These are phyloP conservation scores for Carduelis carduelis DNA, from an alignment of 2,797 vertebrate genomes.

Conservation along the genomic window DNA sequence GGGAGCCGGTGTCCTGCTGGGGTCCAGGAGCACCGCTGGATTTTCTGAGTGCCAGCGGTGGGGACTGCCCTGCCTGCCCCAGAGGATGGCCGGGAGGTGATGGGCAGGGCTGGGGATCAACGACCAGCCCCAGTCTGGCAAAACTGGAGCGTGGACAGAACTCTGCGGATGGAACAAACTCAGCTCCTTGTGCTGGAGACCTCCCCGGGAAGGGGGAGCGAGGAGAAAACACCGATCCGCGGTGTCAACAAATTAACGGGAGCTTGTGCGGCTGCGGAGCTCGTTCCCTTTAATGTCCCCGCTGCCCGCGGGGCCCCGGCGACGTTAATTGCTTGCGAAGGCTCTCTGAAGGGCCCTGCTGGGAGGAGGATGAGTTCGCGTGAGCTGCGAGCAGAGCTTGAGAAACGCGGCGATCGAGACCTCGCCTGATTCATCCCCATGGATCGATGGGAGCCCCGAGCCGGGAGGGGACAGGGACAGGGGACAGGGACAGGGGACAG, in stretches of 20 bases:
- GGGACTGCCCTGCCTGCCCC: too few relatives aligned
- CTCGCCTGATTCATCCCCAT: not conserved
- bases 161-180: not conserved
- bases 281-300: not conserved
- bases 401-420: not conserved
- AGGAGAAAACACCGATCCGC: not conserved
- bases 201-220: not conserved
- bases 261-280: not conserved
- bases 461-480: not conserved
- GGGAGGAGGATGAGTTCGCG: not conserved
- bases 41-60: too few relatives aligned
- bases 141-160: not conserved
- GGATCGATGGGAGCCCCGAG: not conserved
- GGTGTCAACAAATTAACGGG: not conserved
- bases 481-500: too few relatives aligned
- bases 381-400: not conserved
- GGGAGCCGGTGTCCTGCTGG: too few relatives aligned
- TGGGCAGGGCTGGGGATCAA: not conserved
- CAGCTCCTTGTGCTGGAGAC: not conserved
- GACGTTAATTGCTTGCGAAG: constrained; percentile 7
- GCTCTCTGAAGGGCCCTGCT: constrained; percentile 1
- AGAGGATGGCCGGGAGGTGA: not conserved
- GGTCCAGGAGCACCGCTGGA: too few relatives aligned
- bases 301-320: not conserved
- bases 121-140: not conserved